Conservation (phyloP, 1,140 invertebrate genomes). For the Platorchestia sp. region DNA sequence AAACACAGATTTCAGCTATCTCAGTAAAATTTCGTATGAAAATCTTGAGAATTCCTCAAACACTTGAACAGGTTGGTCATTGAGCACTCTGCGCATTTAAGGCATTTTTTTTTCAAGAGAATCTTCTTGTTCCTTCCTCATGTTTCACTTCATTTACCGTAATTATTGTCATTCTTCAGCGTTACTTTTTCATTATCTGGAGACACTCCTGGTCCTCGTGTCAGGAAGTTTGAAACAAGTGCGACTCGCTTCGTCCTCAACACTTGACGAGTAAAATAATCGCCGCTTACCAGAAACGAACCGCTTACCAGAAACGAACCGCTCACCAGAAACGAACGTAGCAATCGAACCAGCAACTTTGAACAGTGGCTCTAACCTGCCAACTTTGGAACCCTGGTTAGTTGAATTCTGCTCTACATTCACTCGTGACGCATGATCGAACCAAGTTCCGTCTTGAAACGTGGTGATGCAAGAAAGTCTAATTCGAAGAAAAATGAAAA, state of each 20-base stretch:
- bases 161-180: not conserved
- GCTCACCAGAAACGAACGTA: not conserved
- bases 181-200: not conserved
- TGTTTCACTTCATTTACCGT: not conserved
- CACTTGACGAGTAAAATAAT: not conserved
- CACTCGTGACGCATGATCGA: not conserved
- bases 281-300: not conserved
- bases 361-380: not conserved
- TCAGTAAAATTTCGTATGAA: too few relatives aligned
- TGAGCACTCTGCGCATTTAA: not conserved
- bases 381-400: not conserved
- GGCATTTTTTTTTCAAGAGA: not conserved
- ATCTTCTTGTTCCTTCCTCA: not conserved
- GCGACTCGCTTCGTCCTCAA: not conserved
- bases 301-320: not conserved
- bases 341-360: not conserved
- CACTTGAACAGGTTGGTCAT: not conserved
- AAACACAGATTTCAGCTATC: not conserved
- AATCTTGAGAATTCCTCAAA: not conserved
- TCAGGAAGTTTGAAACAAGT: not conserved
- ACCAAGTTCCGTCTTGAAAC: not conserved
- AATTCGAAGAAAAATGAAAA: not conserved
- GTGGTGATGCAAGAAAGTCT: not conserved
- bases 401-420: not conserved
- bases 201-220: not conserved